phyloP scores from a whole-genome alignment of 2,113 vertebrate genomes.

The Oncorhynchus masou region DNA sequence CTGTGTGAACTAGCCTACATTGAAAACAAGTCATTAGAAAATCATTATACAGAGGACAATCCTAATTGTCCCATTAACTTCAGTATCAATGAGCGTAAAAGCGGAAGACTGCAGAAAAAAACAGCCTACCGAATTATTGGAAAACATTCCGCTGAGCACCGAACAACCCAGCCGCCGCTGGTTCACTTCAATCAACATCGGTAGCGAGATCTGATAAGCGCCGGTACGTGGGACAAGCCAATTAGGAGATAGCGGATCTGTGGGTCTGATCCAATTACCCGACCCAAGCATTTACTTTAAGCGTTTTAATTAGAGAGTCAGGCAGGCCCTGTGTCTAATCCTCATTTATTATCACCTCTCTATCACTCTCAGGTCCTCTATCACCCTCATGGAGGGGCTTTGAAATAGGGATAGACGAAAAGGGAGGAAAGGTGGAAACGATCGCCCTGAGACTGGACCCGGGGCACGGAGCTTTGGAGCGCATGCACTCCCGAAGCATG shows the following conservation, averaged over 20 bases:
- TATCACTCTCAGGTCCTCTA: constrained; percentile 6
- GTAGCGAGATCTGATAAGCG: constrained; percentile 61
- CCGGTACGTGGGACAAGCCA: constrained; percentile 63
- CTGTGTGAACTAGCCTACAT: too few relatives aligned
- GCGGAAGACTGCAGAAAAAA: background rate
- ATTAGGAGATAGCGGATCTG: constrained; percentile 71
- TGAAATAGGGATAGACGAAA: constrained; percentile 52
- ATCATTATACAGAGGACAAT: too few relatives aligned
- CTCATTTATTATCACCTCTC: constrained; percentile 29
- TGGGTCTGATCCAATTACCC: constrained; percentile 72
- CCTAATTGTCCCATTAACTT: too few relatives aligned
- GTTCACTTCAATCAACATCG: constrained; percentile 41
- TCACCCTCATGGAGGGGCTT: constrained; percentile 57
- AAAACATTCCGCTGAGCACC: constrained; percentile 25
- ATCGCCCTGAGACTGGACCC: constrained; percentile 38
- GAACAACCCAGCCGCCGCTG: constrained; percentile 10
- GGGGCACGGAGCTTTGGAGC: too few relatives aligned
- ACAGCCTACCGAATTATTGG: constrained; percentile 20
- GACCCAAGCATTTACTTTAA: constrained; percentile 74
- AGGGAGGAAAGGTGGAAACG: constrained; percentile 42
- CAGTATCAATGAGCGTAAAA: too few relatives aligned
- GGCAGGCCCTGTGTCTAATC: constrained; percentile 61
- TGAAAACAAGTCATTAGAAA: too few relatives aligned
- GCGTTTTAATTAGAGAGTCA: constrained; percentile 74
- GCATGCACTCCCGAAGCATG: background rate